phyloP scores from a whole-genome alignment of 2,888 invertebrate species.

The Auanema freiburgensis region DNA sequence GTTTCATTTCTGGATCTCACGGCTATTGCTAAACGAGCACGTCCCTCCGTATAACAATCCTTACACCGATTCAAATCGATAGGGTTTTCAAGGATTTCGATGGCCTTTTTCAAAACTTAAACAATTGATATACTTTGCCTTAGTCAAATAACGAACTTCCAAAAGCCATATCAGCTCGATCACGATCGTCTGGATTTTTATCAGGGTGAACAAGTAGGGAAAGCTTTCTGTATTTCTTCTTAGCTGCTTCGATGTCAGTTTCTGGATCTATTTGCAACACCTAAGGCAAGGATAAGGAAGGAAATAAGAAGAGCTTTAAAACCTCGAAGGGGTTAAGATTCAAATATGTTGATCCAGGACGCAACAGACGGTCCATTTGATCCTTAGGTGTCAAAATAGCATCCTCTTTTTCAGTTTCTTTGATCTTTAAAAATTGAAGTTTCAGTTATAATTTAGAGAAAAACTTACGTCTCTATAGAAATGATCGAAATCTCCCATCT shows the following conservation, averaged over 20 bases:
- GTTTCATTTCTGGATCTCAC: constrained; percentile 66
- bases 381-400: constrained; percentile 92
- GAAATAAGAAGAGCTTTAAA: constrained; percentile 1
- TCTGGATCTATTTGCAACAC: constrained; percentile 76
- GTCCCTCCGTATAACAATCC: constrained; percentile 95
- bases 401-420: constrained; percentile 96
- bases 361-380: constrained; percentile 90
- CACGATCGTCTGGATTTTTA: constrained; percentile 93
- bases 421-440: constrained; percentile 75
- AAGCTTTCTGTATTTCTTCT: constrained; percentile 89
- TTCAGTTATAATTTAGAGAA: background rate
- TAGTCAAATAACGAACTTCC: constrained; percentile 65
- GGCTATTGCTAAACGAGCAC: constrained; percentile 88
- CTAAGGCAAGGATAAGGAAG: constrained; percentile 26
- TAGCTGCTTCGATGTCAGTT: constrained; percentile 84
- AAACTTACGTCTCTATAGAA: constrained; percentile 57
- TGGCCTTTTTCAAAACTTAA: constrained; percentile 78
- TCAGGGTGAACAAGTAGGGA: constrained; percentile 99
- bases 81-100: constrained; percentile 80
- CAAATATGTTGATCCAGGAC: constrained; percentile 96
- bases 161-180: constrained; percentile 80
- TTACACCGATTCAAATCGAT: constrained; percentile 88
- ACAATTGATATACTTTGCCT: constrained; percentile 62
- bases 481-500: constrained; percentile 45
- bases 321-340: constrained; percentile 86